Evolutionary conservation across 2,113 vertebrate species (phyloP).

Genomic region (Rhombomys opimus): DNA sequence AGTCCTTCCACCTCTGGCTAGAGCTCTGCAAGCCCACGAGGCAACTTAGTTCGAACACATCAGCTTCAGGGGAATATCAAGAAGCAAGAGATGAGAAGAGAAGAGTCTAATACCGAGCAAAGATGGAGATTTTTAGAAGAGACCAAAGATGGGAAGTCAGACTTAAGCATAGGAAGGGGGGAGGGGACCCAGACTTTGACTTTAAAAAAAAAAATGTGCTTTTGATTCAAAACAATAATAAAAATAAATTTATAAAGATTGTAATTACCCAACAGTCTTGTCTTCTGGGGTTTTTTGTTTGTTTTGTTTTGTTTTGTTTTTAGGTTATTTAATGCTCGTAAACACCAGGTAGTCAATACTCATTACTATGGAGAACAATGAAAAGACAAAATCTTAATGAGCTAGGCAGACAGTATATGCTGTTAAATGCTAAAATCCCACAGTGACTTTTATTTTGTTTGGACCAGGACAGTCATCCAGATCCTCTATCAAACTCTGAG

Average conservation of each 20-base stretch:
- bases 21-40: not conserved
- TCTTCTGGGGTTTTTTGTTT: not conserved
- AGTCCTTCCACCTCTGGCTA: not conserved
- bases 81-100: slow-evolving; percentile 34
- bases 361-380: not conserved
- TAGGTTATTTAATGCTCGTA: slow-evolving; percentile 15
- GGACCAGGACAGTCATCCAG: not conserved
- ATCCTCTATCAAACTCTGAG: not conserved
- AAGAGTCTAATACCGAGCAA: not conserved
- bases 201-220: not conserved
- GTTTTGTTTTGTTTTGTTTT: not conserved
- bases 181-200: not conserved
- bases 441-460: slow-evolving; percentile 30
- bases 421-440: slow-evolving; percentile 22
- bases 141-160: slow-evolving; percentile 35
- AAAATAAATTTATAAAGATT: slow-evolving; percentile 4
- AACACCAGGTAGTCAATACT: slow-evolving; percentile 24
- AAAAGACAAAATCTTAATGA: slow-evolving; percentile 36
- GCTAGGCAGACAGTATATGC: not conserved
- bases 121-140: not conserved
- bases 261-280: not conserved
- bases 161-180: not conserved
- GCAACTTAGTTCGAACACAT: not conserved
- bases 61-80: not conserved
- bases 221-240: slow-evolving; percentile 50